Base-by-base conservation (phyloP, 2,888 invertebrate genomes). In the Magallana nippona region DNA sequence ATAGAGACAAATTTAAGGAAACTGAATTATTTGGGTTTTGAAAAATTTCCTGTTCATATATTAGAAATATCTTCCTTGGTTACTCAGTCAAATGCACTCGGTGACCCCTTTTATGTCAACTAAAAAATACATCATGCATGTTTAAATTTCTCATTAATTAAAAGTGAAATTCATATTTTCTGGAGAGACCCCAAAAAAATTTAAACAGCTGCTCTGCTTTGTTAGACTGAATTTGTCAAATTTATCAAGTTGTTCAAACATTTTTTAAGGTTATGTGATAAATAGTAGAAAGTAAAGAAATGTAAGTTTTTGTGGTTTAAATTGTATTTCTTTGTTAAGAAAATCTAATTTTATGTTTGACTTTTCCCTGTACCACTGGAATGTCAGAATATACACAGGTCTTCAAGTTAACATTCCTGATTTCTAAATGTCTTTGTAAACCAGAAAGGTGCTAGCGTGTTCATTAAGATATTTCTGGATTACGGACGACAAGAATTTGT, bases 391-490 rank as follows among this genome's bases (percentile, higher is more conserved):
- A 71, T 71, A 2, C 15, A 15, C 15, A 15, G 1, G 22, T 71
- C 27, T 71, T 27, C 13, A 71, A 27, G 63, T 71, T 71, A 8
- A 60, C n/a, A 60, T n/a, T 60, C n/a, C 60, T 60, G n/a, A 62
- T 22, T 11, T 62, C 62, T 62, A 62, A 32, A 27, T 32, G 17
- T 10, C 19, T 60, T 19, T 60, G 60, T 44, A 44, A 60, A 60
- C 60, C 60, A 60, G 60, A 27, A 71, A 71, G 71, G 71, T 71
- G 71, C 71, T 71, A 71, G 71, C 44, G 44, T 71, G 27, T 62
- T 62, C 5, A 44, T 3, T 44, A 17, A 60, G n/a, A 60, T 60
- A n/a, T 60, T 60, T n/a, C n/a, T 60, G 60, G 60, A 60, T n/a
- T 17, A 44, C 44, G 44, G 44, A 44, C 8, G 44, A 44, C 44